Conservation (phyloP, 2,888 invertebrate species). For the Aphelenchoides bicaudatus region DNA sequence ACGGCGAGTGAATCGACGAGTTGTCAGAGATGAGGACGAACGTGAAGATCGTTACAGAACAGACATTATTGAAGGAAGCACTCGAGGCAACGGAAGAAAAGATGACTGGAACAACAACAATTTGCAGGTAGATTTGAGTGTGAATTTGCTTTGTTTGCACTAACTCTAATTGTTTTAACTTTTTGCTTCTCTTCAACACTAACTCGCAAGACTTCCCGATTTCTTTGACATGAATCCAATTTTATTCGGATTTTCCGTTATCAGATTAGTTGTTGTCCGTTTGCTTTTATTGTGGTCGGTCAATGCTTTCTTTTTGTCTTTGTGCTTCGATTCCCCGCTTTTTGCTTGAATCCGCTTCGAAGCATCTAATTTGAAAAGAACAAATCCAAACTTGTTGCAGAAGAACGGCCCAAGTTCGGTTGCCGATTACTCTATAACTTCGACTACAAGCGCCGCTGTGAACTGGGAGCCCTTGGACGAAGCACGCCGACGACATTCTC, state of each 20-base stretch:
- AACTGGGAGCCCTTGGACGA: slow-evolving; percentile 11
- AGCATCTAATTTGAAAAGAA: too few relatives aligned
- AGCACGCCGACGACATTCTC: background rate
- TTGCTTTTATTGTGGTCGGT: background rate
- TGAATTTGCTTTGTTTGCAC: background rate
- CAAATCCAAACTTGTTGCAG: slow-evolving; percentile 1
- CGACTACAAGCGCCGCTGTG: background rate
- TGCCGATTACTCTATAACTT: background rate
- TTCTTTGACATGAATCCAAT: background rate
- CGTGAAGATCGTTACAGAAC: slow-evolving; percentile 8
- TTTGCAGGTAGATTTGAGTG: background rate
- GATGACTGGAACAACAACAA: slow-evolving; percentile 12
- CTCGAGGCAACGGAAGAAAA: background rate
- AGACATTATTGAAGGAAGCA: background rate
- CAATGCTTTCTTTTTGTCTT: slow-evolving; percentile 2
- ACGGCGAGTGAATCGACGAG: background rate
- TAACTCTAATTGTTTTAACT: background rate
- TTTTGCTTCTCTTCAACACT: background rate
- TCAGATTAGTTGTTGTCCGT: background rate
- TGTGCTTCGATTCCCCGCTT: background rate
- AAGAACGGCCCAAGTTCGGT: background rate
- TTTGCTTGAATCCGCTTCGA: slow-evolving; percentile 2
- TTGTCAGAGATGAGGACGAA: background rate
- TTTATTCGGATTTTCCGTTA: background rate
- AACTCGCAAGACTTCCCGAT: background rate